Evolutionary conservation across 2,113 vertebrate species (phyloP), one percentile per base, ranked within the genome.

Genomic region (Rhinolophus sinicus): DNA sequence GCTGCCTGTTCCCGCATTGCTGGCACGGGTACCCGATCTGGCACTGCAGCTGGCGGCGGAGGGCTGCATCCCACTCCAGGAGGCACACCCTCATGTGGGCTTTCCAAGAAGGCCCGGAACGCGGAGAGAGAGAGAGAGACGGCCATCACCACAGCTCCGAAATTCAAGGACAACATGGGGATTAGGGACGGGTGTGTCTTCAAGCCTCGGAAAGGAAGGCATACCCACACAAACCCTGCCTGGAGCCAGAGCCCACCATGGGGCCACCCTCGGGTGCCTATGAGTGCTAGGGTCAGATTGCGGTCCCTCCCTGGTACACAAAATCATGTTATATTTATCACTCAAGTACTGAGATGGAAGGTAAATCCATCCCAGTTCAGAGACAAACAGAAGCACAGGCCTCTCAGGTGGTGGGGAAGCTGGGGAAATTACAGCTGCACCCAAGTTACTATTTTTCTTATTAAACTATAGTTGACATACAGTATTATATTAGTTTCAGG

Each of bases 1-100:
- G 97, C 95, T 95, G 96, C 81, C 24, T 94, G 96, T 97, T 97
- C 96, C 94, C 0, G 40, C 76, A 92, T 3, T 69, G 84, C 96
- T 96, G 88, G 94, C 60, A 67, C 93, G 92, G 89, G 54, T 60
- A 90, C 56, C 30, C 24, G 50, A 94, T 97, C 95, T 92, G 97
- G 95, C 24, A 64, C 96, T 90, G 93, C 97, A 98, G 97, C 96
- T 95, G 96, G 92, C 52, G 70, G 96, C 92, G 97, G 97, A 98
- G 96, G 83, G 58, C 69, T 75, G 52, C 44, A 12, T 84, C 96
- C 97, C 84, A 95, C 96, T 92, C 86, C 38, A 95, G 83, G 40
- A 96, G 95, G 90, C 6, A 91, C 2, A 91, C 88, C 62, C 47
- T 92, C 67, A 12, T n/a, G 50, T 67, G 83, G 86, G 95, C 56